These are phyloP conservation scores for Herpetotheres cachinnans DNA, from an alignment of 2,113 vertebrate species.

Conservation along the genomic window DNA sequence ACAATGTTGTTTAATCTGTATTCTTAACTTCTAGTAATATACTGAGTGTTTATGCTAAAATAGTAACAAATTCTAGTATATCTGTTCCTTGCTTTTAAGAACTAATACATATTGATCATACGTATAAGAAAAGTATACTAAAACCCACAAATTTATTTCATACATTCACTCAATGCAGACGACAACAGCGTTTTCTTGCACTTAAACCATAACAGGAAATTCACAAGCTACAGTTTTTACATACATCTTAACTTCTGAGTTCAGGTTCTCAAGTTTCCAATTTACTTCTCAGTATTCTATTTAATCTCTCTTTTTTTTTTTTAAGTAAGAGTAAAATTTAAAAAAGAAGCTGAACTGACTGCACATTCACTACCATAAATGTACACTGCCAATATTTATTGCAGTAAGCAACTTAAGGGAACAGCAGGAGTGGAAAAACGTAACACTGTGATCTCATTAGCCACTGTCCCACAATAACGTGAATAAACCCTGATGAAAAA, in stretches of 20 bases:
- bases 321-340: background rate
- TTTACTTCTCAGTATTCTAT: background rate
- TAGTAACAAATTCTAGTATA: background rate
- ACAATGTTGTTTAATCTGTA: background rate
- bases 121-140: accelerated
- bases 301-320: background rate
- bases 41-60: background rate
- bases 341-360: background rate
- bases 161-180: background rate
- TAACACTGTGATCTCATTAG: slow-evolving; percentile 59
- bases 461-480: background rate
- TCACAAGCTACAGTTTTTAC: background rate
- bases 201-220: background rate
- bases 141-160: background rate
- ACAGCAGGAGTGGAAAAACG: background rate
- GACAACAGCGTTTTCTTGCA: background rate
- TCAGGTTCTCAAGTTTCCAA: background rate
- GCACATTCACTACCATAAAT: background rate
- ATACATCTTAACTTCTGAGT: background rate
- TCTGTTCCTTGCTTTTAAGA: background rate
- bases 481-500: background rate
- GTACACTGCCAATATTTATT: background rate
- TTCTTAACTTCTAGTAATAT: background rate
- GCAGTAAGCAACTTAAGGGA: background rate
- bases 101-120: background rate